A percentile compares a stretch with the other conserved stretches of the same genome.
phyloP scores from a whole-genome alignment of 2,797 vertebrate species.

The Neopelma chrysocephalum region DNA sequence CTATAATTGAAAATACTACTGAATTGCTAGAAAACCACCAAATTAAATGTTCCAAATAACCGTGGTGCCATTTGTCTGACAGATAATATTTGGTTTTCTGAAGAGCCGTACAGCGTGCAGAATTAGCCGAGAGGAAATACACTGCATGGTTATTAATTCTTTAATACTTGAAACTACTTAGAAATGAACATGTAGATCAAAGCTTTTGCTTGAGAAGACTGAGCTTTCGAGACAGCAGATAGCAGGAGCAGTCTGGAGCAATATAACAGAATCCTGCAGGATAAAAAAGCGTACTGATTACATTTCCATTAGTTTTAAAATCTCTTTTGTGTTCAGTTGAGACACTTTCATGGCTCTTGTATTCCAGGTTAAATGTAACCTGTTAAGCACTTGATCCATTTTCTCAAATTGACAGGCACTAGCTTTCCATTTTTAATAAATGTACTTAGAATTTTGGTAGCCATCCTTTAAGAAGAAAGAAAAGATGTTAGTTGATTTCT shows the following conservation, averaged over 20 bases:
- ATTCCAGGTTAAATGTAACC: background rate
- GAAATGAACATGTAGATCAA: slow-evolving; percentile 53
- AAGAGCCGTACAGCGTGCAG: background rate
- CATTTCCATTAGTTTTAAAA: slow-evolving; percentile 38
- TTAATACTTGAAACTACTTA: slow-evolving; percentile 55
- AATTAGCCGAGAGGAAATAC: background rate
- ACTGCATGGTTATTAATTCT: slow-evolving; percentile 40
- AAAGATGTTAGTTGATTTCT: background rate
- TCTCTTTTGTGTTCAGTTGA: slow-evolving; percentile 33
- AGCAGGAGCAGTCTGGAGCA: background rate
- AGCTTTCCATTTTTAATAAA: slow-evolving; percentile 16
- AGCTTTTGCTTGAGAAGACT: slow-evolving; percentile 55
- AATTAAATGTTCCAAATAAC: slow-evolving; percentile 43
- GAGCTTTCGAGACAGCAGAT: slow-evolving; percentile 4
- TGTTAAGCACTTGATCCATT: background rate
- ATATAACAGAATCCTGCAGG: background rate
- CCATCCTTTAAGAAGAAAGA: background rate
- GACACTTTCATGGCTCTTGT: background rate
- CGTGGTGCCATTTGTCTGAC: slow-evolving; percentile 8
- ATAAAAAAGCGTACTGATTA: background rate
- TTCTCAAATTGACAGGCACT: background rate
- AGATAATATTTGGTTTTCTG: slow-evolving; percentile 33
- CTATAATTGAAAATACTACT: background rate
- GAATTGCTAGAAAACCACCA: background rate
- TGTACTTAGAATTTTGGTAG: background rate